Conservation (phyloP, 2,888 invertebrate species). For the Lithosia quadra region DNA sequence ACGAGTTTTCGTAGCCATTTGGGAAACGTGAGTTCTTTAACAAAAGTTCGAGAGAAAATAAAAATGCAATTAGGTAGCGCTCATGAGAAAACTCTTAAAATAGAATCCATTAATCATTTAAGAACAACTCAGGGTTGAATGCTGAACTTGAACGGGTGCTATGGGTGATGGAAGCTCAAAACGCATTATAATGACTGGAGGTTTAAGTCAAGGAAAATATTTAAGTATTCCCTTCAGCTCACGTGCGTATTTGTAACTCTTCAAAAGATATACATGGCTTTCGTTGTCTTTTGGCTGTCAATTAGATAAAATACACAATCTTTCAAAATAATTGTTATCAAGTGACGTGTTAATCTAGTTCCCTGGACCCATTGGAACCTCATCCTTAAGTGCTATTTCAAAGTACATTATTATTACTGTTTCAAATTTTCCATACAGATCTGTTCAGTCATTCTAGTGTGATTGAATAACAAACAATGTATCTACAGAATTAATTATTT, state of each 20-base stretch:
- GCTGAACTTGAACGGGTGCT: constrained; percentile 5
- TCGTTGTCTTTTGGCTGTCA: too few species aligned
- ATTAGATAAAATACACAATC: not conserved
- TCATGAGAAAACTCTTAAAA: constrained; percentile 17
- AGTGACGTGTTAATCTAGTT: too few species aligned
- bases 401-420: too few species aligned
- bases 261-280: not conserved
- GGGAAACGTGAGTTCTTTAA: constrained; percentile 28
- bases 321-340: not conserved
- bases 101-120: constrained; percentile 20
- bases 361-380: too few species aligned
- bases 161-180: constrained; percentile 5
- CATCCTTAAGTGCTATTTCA: too few species aligned
- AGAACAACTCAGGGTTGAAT: constrained; percentile 8
- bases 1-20: constrained; percentile 29
- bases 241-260: not conserved
- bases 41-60: constrained; percentile 18
- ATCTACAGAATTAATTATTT: constrained; percentile 2
- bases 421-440: not conserved
- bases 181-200: constrained; percentile 4
- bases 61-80: constrained; percentile 19
- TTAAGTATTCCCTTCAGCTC: constrained; percentile 13
- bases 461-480: not conserved
- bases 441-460: not conserved
- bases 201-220: constrained; percentile 13